Conservation (phyloP, 2,113 vertebrate genomes). For the Clarias gariepinus region DNA sequence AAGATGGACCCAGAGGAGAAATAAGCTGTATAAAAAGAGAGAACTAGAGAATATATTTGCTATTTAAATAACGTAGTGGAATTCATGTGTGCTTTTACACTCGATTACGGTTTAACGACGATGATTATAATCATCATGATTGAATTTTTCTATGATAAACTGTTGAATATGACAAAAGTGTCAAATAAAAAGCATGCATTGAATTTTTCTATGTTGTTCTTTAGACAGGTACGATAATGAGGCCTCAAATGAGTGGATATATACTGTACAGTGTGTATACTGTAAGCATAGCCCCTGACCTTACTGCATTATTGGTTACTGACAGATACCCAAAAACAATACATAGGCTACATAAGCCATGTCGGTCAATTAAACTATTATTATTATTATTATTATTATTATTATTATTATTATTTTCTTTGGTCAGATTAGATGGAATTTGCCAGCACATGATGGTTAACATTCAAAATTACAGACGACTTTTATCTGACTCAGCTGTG, state of each 20-base stretch:
- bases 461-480: too few relatives aligned
- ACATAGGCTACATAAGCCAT: too few relatives aligned
- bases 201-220: background rate
- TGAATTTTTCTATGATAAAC: background rate
- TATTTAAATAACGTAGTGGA: background rate
- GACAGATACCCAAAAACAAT: background rate
- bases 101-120: background rate
- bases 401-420: too few relatives aligned
- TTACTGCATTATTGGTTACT: background rate
- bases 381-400: too few relatives aligned
- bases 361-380: too few relatives aligned
- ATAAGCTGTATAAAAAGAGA: background rate
- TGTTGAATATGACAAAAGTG: background rate
- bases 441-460: too few relatives aligned
- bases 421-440: too few relatives aligned
- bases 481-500: too few relatives aligned
- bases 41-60: background rate
- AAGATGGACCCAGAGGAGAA: background rate
- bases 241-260: background rate
- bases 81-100: background rate
- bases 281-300: background rate
- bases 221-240: background rate
- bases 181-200: background rate
- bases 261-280: background rate
- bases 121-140: background rate